phyloP scores from a whole-genome alignment of 2,888 invertebrate species.

The Netelia melanura region DNA sequence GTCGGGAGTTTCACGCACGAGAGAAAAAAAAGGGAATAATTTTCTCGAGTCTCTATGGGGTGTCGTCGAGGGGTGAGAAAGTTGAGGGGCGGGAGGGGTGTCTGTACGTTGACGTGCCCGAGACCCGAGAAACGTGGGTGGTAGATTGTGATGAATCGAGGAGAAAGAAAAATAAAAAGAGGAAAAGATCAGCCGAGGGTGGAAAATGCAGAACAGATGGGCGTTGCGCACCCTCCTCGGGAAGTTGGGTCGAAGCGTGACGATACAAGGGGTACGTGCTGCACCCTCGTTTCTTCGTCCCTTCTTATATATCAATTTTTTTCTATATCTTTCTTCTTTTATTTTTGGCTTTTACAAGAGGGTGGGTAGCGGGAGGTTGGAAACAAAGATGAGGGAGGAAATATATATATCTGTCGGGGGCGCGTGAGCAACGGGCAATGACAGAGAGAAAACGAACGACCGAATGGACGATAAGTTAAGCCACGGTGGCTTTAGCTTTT shows the following conservation, averaged over 20 bases:
- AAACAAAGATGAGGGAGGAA: not conserved
- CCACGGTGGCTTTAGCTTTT: not conserved
- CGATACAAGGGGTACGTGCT: conserved; percentile 4
- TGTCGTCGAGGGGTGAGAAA: not conserved
- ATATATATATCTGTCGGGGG: conserved; percentile 2
- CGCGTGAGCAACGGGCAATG: conserved; percentile 5
- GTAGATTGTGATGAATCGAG: conserved; percentile 30
- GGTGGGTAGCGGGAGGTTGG: not conserved
- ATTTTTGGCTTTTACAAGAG: conserved; percentile 13
- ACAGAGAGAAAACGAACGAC: not conserved
- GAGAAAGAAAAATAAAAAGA: conserved; percentile 2
- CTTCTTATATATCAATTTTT: not conserved
- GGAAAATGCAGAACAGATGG: conserved; percentile 43
- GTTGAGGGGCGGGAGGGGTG: not conserved
- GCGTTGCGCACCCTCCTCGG: not conserved
- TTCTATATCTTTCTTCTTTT: conserved; percentile 1
- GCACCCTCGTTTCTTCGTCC: conserved; percentile 2
- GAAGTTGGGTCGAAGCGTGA: not conserved
- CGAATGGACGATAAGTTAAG: conserved; percentile 17
- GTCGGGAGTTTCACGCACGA: not conserved
- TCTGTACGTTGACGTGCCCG: conserved; percentile 27
- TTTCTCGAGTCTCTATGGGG: conserved; percentile 16
- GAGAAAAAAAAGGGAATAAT: conserved; percentile 10
- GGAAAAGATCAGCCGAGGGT: conserved; percentile 15
- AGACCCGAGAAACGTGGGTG: not conserved